Evolutionary conservation across 1,140 invertebrate species (phyloP), one percentile per base, ranked within the genome.

Genomic region (Eumeta japonica): DNA sequence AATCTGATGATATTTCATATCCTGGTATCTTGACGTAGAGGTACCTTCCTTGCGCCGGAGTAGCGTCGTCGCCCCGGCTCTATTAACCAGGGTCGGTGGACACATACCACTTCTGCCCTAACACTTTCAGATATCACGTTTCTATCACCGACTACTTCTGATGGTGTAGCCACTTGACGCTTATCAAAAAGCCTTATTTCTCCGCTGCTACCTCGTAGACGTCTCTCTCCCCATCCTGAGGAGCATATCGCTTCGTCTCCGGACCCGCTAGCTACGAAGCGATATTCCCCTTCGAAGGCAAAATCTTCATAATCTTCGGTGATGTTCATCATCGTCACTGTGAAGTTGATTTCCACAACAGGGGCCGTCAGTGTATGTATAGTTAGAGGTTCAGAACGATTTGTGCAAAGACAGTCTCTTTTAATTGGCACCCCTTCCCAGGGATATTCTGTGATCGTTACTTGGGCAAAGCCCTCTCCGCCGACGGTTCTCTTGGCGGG

Each of bases 261-360:
- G 0, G 62, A 57, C 12, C 62, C 72, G 24, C 71, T 68, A 0
- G 80, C 64, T 19, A 86, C 57, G 59, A 88, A 89, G 63, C 88
- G 83, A 53, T 86, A 90, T 48, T 83, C 81, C 0, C 85, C 88
- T 54, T 90, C 88, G 64, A 92, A 92, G 47, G 81, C 82, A 62
- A 88, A 90, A 62, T 89, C 83, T 24, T 81, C 79, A 48, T 87
- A 89, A 68, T 91, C 88, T 61, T 92, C 86, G 7, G 83, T 86
- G 16, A 88, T 85, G 60, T 87, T 87, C 89, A 92, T 91, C 48
- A 83, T 79, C 1, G 80, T 84, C 2, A 90, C 81, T 0, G 79
- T 80, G 58, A 91, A 90, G 47, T 81, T 83, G 1, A 89, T 77
- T 57, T 87, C 85, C 1, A 89, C 79, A 35, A 81, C 78, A 27